phyloP scores from a whole-genome alignment of 2,113 vertebrate species.

The Triplophysa rosa region DNA sequence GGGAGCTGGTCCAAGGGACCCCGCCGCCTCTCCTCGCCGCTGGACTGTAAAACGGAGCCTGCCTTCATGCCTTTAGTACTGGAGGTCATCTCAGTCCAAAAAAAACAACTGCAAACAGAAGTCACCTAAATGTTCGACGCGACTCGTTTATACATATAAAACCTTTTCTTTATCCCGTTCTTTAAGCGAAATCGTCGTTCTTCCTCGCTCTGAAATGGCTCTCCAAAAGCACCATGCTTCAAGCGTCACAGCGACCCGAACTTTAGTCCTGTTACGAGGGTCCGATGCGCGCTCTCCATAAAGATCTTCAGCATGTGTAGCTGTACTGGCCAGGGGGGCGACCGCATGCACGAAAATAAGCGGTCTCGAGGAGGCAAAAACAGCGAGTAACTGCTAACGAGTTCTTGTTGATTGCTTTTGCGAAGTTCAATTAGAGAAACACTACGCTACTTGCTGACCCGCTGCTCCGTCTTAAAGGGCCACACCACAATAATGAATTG shows the following conservation, averaged over 20 bases:
- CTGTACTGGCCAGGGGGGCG: conserved; percentile 62
- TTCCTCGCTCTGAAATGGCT: conserved; percentile 65
- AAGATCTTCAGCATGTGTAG: conserved; percentile 66
- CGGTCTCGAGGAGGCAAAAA: conserved; percentile 61
- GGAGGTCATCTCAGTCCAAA: conserved; percentile 80
- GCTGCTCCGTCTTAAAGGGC: conserved; percentile 83
- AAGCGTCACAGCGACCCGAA: conserved; percentile 65
- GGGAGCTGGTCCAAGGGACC: conserved; percentile 79
- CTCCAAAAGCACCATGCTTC: conserved; percentile 73
- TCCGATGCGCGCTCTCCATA: conserved; percentile 72
- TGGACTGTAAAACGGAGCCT: conserved; percentile 73
- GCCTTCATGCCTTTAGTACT: conserved; percentile 78
- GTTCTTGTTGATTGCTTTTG: conserved; percentile 80
- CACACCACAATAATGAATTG: conserved; percentile 79
- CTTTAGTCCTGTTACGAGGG: conserved; percentile 68
- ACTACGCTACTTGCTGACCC: conserved; percentile 76
- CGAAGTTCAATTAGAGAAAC: conserved; percentile 82
- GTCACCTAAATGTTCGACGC: conserved; percentile 62
- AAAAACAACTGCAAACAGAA: conserved; percentile 58
- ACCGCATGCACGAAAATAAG: conserved; percentile 64
- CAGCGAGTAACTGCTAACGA: conserved; percentile 76
- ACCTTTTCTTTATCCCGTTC: conserved; percentile 40
- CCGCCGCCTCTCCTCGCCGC: conserved; percentile 74
- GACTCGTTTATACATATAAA: conserved; percentile 45
- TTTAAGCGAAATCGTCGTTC: conserved; percentile 54